These are phyloP conservation scores for Eilema griseolum DNA, from an alignment of 2,888 invertebrate species.

Conservation along the genomic window DNA sequence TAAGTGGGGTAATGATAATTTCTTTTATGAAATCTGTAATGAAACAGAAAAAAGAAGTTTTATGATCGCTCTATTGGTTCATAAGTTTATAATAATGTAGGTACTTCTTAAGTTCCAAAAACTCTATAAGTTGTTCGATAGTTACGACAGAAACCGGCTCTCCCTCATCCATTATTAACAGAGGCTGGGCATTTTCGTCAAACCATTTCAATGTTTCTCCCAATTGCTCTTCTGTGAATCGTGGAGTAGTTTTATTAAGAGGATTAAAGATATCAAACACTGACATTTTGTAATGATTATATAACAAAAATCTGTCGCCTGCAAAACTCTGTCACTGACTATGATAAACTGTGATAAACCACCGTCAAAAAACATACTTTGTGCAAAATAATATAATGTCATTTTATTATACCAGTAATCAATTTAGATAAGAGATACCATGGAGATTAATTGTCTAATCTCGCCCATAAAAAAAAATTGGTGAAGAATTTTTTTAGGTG, in stretches of 20 bases:
- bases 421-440: too few relatives aligned
- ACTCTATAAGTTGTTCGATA: conserved; percentile 68
- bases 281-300: conserved; percentile 54
- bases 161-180: conserved; percentile 63
- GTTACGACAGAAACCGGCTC: conserved; percentile 69
- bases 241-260: conserved; percentile 58
- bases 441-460: too few relatives aligned
- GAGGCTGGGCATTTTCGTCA: conserved; percentile 66
- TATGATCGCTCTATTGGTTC: background rate
- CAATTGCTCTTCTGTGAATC: conserved; percentile 72
- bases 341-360: too few relatives aligned
- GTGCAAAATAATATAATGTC: too few relatives aligned
- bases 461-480: too few relatives aligned
- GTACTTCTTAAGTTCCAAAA: conserved; percentile 75
- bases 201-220: conserved; percentile 69
- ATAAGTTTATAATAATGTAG: background rate
- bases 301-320: background rate
- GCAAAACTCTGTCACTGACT: background rate
- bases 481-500: too few relatives aligned
- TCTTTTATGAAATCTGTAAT: conserved; percentile 74
- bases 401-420: too few relatives aligned
- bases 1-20: conserved; percentile 74
- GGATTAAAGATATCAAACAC: conserved; percentile 68
- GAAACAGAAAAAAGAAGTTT: background rate
- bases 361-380: too few relatives aligned